A percentile compares a stretch with the other conserved stretches of the same genome.
Evolutionary conservation across 2,888 invertebrate genomes (phyloP).

Genomic region (Machimus rusticus): DNA sequence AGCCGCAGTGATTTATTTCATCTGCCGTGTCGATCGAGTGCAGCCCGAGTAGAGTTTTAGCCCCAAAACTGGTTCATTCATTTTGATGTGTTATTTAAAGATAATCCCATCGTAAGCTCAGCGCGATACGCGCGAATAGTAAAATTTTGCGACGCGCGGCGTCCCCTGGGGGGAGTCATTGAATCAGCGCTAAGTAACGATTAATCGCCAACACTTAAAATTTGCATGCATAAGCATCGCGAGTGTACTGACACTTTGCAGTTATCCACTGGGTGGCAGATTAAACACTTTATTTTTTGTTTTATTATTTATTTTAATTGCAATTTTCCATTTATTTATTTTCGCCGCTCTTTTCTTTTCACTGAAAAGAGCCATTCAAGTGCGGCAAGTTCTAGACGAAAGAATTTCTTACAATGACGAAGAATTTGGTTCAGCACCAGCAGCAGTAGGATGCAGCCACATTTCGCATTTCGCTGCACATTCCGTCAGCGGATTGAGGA

Average conservation of each 20-base stretch:
- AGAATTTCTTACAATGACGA: conserved; percentile 22
- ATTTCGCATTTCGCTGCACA: not conserved
- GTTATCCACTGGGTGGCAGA: conserved; percentile 16
- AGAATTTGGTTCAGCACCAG: conserved; percentile 2
- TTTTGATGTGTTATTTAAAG: not conserved
- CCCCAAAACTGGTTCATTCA: not conserved
- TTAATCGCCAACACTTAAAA: conserved; percentile 10
- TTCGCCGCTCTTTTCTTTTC: not conserved
- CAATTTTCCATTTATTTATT: conserved; percentile 17
- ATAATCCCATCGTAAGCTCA: not conserved
- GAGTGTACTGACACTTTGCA: conserved; percentile 1
- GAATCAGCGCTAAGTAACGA: conserved; percentile 23
- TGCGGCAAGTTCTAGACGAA: conserved; percentile 24
- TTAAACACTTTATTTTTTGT: not conserved
- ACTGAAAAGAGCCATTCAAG: not conserved
- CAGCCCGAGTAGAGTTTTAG: not conserved
- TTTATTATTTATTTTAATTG: conserved; percentile 23
- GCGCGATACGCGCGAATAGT: not conserved
- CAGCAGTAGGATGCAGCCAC: not conserved
- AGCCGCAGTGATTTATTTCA: not conserved
- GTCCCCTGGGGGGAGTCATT: not conserved
- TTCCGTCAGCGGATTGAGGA: conserved; percentile 13
- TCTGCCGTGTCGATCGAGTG: not conserved
- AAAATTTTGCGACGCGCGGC: not conserved
- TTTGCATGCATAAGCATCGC: conserved; percentile 30